phyloP scores from a whole-genome alignment of 2,888 invertebrate genomes.

The Petrolisthes manimaculis region DNA sequence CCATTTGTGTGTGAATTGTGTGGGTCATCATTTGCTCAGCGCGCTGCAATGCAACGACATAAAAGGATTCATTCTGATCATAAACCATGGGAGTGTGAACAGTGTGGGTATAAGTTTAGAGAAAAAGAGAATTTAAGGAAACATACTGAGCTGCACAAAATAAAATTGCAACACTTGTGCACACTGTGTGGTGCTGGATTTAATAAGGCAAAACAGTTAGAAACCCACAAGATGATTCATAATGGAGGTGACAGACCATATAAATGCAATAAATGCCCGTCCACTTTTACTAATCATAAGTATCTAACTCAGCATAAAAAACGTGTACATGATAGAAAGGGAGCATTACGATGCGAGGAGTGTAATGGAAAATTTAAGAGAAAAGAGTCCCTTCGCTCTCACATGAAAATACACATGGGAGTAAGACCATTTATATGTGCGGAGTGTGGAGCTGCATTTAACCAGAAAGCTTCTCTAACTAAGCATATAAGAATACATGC shows the following conservation, averaged over 20 bases:
- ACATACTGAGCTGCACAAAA: conserved; percentile 43
- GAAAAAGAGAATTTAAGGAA: conserved; percentile 55
- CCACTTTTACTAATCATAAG: conserved; percentile 50
- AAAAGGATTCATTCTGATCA: conserved; percentile 43
- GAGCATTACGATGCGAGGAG: conserved; percentile 48
- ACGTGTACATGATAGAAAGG: conserved; percentile 54
- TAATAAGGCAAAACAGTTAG: conserved; percentile 48
- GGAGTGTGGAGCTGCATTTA: conserved; percentile 53
- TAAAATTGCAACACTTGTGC: conserved; percentile 39
- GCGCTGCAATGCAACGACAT: conserved; percentile 51
- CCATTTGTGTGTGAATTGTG: conserved; percentile 56
- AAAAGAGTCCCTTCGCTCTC: conserved; percentile 46
- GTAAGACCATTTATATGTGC: conserved; percentile 47
- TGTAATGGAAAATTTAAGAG: conserved; percentile 59
- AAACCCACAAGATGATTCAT: conserved; percentile 54
- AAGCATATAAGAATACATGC: conserved; percentile 46
- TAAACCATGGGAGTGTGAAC: conserved; percentile 50
- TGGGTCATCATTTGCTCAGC: conserved; percentile 49
- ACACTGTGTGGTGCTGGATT: conserved; percentile 52
- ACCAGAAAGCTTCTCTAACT: conserved; percentile 50
- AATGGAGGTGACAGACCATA: conserved; percentile 58
- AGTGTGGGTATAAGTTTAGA: conserved; percentile 54
- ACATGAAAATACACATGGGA: conserved; percentile 54
- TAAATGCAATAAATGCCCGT: conserved; percentile 52
- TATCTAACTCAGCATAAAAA: conserved; percentile 52